These are phyloP conservation scores for Panthera leo DNA, from an alignment of 2,113 vertebrate genomes.

Conservation along the genomic window DNA sequence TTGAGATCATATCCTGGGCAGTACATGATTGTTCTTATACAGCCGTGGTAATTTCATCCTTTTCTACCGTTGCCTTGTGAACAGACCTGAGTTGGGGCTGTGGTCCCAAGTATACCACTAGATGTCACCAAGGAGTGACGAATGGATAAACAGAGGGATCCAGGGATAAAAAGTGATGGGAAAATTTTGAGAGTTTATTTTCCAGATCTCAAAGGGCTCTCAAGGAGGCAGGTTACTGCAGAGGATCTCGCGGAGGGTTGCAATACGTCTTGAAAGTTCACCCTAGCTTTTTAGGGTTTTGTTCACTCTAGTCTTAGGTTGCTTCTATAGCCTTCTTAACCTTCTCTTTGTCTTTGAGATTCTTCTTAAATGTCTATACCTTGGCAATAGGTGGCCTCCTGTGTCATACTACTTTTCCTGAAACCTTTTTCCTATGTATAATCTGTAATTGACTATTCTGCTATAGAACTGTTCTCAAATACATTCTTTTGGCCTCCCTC, in stretches of 20 bases:
- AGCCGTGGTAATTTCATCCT: neutral
- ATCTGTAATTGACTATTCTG: neutral
- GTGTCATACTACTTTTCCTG: neutral
- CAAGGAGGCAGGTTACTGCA: neutral
- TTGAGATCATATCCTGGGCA: neutral
- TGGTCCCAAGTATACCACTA: slow-evolving; percentile 44
- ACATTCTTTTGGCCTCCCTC: neutral
- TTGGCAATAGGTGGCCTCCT: neutral
- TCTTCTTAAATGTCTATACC: neutral
- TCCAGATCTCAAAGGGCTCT: neutral
- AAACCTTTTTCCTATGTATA: neutral
- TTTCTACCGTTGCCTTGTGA: neutral
- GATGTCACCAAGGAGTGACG: slow-evolving; percentile 57
- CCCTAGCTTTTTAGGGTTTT: neutral
- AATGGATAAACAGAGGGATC: neutral
- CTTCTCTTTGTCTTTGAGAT: slow-evolving; percentile 6
- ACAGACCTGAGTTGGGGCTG: neutral
- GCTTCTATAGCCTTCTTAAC: neutral
- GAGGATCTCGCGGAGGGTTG: neutral
- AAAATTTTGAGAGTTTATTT: slow-evolving; percentile 1
- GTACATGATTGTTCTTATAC: neutral
- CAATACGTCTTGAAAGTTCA: neutral
- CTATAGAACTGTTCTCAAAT: neutral
- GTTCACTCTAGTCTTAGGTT: neutral
- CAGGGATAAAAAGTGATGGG: neutral